Conservation (phyloP, 2,888 invertebrate species). For the Leptinotarsa rubiginosa region DNA sequence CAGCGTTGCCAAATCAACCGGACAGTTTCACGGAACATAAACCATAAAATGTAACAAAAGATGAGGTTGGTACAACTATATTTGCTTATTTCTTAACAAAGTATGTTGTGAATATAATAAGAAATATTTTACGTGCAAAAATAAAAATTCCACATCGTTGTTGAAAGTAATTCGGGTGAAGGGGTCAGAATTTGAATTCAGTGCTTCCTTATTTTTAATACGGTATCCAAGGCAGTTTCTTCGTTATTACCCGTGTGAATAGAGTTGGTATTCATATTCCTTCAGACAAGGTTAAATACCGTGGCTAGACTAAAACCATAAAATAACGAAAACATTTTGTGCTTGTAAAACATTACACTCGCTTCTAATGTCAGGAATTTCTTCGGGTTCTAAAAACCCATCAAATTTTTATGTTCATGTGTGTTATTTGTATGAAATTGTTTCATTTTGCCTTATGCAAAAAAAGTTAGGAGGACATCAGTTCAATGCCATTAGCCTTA, state of each 20-base stretch:
- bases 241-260: background rate
- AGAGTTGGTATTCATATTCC: background rate
- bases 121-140: too few relatives aligned
- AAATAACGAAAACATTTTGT: conserved; percentile 7
- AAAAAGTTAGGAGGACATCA: background rate
- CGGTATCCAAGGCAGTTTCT: background rate
- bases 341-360: background rate
- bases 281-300: background rate
- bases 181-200: background rate
- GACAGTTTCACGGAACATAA: background rate
- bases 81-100: too few relatives aligned
- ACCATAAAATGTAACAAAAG: background rate
- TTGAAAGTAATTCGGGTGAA: background rate
- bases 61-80: too few relatives aligned
- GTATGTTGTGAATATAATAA: too few relatives aligned
- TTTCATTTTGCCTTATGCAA: background rate
- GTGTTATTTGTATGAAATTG: background rate
- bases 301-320: background rate
- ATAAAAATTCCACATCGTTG: too few relatives aligned
- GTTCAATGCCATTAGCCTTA: background rate
- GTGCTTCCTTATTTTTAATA: background rate
- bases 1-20: conserved; percentile 28
- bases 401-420: background rate
- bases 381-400: conserved; percentile 4
- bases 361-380: background rate